Conservation (phyloP, 2,113 vertebrate species). For the Corythornis madagascariensis region DNA sequence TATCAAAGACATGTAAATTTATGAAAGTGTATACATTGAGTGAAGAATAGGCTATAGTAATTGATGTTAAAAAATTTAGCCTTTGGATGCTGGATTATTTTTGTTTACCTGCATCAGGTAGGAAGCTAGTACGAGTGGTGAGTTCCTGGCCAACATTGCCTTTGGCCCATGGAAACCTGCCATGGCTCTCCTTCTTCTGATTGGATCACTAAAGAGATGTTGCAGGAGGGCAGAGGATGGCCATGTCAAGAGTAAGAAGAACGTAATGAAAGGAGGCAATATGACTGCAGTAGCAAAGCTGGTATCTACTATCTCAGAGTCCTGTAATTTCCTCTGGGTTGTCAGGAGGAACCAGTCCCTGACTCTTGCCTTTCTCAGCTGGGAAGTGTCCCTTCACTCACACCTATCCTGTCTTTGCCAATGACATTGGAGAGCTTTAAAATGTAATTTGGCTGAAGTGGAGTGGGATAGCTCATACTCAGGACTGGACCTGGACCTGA, state of each 20-base stretch:
- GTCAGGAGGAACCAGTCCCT: neutral
- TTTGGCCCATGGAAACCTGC: neutral
- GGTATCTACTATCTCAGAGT: neutral
- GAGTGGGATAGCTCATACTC: neutral
- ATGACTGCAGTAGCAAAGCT: neutral
- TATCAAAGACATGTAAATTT: neutral
- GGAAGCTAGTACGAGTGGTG: neutral
- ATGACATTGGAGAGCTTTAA: neutral
- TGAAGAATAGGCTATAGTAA: neutral
- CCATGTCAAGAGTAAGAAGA: neutral
- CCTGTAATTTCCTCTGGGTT: accelerated
- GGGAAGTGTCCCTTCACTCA: neutral
- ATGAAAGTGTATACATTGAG: constrained; percentile 1
- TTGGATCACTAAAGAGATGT: neutral
- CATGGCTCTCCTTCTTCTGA: neutral
- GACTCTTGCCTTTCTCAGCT: neutral
- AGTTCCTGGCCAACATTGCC: neutral
- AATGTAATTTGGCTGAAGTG: neutral
- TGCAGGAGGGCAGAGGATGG: neutral
- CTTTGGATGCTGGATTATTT: neutral
- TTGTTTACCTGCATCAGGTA: neutral
- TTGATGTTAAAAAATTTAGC: neutral
- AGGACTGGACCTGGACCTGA: neutral
- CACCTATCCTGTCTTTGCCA: neutral
- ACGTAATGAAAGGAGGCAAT: neutral